A percentile compares a stretch with the other conserved stretches of the same genome.
phyloP scores from a whole-genome alignment of 1,140 invertebrate genomes.

The Telenomus remus region DNA sequence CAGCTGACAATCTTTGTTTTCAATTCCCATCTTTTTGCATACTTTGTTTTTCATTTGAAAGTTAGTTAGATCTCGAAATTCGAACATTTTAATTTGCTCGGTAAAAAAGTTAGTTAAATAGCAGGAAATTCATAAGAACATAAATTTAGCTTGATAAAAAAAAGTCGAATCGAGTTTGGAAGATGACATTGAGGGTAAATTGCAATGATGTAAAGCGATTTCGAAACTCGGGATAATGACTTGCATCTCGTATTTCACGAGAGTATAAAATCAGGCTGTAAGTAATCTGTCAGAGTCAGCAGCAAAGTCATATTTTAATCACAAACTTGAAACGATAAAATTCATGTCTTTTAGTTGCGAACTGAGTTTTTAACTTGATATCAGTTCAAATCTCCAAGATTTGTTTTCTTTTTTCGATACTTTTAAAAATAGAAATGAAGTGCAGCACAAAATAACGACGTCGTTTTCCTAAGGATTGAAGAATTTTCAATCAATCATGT shows the following conservation, averaged over 20 bases:
- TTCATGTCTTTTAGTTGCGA: constrained; percentile 19
- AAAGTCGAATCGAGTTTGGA: too few species aligned
- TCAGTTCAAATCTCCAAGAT: constrained; percentile 17
- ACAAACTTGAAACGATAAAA: constrained; percentile 38
- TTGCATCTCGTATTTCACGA: neutral
- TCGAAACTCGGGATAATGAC: neutral
- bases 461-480: too few species aligned
- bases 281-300: constrained; percentile 12
- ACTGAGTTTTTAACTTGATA: constrained; percentile 32
- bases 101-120: too few species aligned
- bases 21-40: neutral
- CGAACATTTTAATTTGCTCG: too few species aligned
- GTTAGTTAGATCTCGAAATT: too few species aligned
- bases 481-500: too few species aligned
- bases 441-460: too few species aligned
- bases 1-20: neutral
- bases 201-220: neutral
- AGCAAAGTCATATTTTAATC: constrained; percentile 32
- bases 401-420: too few species aligned
- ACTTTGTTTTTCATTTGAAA: neutral
- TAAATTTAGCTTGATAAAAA: too few species aligned
- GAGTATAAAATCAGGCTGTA: neutral
- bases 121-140: too few species aligned
- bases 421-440: too few species aligned
- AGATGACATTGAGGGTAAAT: too few species aligned